A percentile compares a stretch with the other conserved stretches of the same genome.
These are phyloP conservation scores for Acanthurus tractus DNA, from an alignment of 2,797 vertebrate genomes.

Conservation along the genomic window DNA sequence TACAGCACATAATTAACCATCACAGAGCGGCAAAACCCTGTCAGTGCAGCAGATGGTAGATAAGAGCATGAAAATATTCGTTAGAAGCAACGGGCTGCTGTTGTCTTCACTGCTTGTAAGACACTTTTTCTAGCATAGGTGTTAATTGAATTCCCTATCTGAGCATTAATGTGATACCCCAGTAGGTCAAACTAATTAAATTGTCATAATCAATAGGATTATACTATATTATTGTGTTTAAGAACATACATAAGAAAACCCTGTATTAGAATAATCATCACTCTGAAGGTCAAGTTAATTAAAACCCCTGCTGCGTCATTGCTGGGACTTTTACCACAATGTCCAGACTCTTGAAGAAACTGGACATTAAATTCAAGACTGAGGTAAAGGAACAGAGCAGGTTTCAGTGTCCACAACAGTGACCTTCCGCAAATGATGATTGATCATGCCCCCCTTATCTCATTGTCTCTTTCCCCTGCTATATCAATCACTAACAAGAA, in stretches of 20 bases:
- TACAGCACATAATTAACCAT: slow-evolving; percentile 59
- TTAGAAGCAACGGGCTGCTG: slow-evolving; percentile 27
- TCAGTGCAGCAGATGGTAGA: slow-evolving; percentile 65
- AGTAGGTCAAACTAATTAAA: slow-evolving; percentile 70
- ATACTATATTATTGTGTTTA: background rate
- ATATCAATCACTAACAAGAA: slow-evolving; percentile 68
- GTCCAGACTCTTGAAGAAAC: slow-evolving; percentile 19
- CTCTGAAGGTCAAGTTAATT: slow-evolving; percentile 55
- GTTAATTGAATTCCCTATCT: slow-evolving; percentile 47
- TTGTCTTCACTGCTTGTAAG: slow-evolving; percentile 31
- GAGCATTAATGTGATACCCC: slow-evolving; percentile 38
- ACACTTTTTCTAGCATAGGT: slow-evolving; percentile 23
- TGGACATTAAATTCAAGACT: slow-evolving; percentile 18
- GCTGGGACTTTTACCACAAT: slow-evolving; percentile 26
- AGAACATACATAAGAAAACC: slow-evolving; percentile 18
- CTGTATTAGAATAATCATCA: background rate
- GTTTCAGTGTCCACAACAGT: slow-evolving; percentile 44
- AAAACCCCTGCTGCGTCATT: slow-evolving; percentile 1
- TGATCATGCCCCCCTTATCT: slow-evolving; percentile 65
- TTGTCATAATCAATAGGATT: slow-evolving; percentile 47
- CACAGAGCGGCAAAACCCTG: slow-evolving; percentile 42
- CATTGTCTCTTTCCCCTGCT: slow-evolving; percentile 54
- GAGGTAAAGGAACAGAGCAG: slow-evolving; percentile 13
- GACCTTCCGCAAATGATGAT: slow-evolving; percentile 76
- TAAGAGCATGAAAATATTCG: slow-evolving; percentile 47